Base-by-base conservation (phyloP, 2,888 invertebrate species). In the Pyrocoelia pectoralis region DNA sequence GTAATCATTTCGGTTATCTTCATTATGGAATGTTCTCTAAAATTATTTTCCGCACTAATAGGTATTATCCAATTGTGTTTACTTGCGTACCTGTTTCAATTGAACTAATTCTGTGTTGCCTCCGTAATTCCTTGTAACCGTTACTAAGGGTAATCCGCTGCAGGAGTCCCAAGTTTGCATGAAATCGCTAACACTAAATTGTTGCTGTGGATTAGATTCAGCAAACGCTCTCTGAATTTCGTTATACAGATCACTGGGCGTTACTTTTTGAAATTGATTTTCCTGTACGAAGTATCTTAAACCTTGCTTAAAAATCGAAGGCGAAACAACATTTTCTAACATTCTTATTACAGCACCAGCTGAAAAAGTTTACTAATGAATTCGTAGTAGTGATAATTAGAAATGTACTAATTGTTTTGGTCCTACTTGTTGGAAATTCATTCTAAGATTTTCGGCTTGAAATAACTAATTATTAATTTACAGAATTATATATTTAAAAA, bases 281-380 rank as follows among this genome's bases (percentile, higher is more conserved):
- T 55, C 40, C 1, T 58, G 17, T 13, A 68, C 24, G 48, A 62
- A 66, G 10, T 24, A 24, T 1, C 13, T 60, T 40, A 68, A 48
- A 13, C 61, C 67, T 24, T 49, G 38, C 48, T 14, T 41, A 15
- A 65, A 68, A 2, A 68, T 48, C 15, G 33, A 6, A 1, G 58
- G 41, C 1, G 66, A 61, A 8, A 68, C n/a, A 33, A 67, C 64
- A 29, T 65, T 56, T 55, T 68, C 66, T 33, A 65, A 57, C 66
- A 69, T 69, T 46, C 68, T 52, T 28, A 68, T 92, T 68, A 86
- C 86, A 72, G 91, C 91, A 0, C 87, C 84, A 63, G 91, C 85
- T 1, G 82, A 84, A 38, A 58, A 3, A 8, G 8, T n/a, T n/a
- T n/a, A n/a, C n/a, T n/a, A 24, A 14, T n/a, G 9, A 46, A 24